Percentiles rank a stretch among this genome's conserved stretches.
Evolutionary conservation across 2,888 invertebrate species (phyloP).

Genomic region (Zele albiditarsus): DNA sequence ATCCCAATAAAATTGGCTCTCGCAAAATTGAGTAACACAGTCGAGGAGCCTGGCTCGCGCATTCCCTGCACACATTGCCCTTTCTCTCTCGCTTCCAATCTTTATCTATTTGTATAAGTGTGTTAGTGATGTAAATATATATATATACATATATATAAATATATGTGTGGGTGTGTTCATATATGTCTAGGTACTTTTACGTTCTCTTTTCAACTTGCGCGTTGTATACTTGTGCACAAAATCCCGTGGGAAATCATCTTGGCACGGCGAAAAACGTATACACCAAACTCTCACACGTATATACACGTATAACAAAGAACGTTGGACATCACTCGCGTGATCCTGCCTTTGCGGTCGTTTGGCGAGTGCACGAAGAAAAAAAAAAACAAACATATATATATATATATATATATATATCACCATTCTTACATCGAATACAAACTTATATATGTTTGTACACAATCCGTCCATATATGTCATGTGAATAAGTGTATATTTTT

Average conservation of each 20-base stretch:
- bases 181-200: slow-evolving; percentile 42
- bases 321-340: slow-evolving; percentile 41
- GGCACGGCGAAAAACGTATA: slow-evolving; percentile 45
- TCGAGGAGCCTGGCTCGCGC: neutral
- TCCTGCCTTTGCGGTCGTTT: slow-evolving; percentile 43
- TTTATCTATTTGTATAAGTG: slow-evolving; percentile 2
- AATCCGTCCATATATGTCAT: neutral
- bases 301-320: slow-evolving; percentile 17
- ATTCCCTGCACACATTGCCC: neutral
- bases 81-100: neutral
- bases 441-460: slow-evolving; percentile 10
- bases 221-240: slow-evolving; percentile 52
- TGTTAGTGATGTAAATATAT: slow-evolving; percentile 6
- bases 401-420: too few species aligned
- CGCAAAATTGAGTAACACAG: slow-evolving; percentile 34
- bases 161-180: neutral
- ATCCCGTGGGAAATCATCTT: slow-evolving; percentile 70
- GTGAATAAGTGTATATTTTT: neutral
- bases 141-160: neutral
- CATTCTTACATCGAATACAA: neutral
- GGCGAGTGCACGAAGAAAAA: slow-evolving; percentile 29
- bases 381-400: slow-evolving; percentile 23
- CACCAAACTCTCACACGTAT: slow-evolving; percentile 35
- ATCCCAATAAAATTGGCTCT: slow-evolving; percentile 37
- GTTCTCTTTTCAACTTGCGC: slow-evolving; percentile 21